Evolutionary conservation across 2,888 invertebrate species (phyloP).

Genomic region (Bibio marci): DNA sequence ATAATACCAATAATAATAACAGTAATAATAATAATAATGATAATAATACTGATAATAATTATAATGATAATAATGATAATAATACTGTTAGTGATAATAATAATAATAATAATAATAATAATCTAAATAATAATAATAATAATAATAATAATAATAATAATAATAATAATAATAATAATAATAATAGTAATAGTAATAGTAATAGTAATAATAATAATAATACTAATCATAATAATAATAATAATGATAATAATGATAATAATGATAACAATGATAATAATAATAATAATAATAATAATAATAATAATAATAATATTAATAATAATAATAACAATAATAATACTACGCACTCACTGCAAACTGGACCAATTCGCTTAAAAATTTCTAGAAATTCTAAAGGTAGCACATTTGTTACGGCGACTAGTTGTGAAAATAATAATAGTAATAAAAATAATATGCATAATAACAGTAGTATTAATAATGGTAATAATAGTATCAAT

Average conservation of each 20-base stretch:
- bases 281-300: conserved; percentile 14
- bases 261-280: conserved; percentile 37
- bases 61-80: conserved; percentile 38
- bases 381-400: conserved; percentile 66
- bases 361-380: conserved; percentile 70
- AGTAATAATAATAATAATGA: too few species aligned
- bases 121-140: conserved; percentile 17
- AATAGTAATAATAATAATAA: conserved; percentile 25
- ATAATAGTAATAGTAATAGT: too few species aligned
- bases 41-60: conserved; percentile 43
- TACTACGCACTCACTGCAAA: conserved; percentile 33
- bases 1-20: too few species aligned
- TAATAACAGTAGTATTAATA: neutral
- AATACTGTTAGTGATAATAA: conserved; percentile 28
- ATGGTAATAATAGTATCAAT: neutral
- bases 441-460: conserved; percentile 6
- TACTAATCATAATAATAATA: too few species aligned
- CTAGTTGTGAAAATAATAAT: conserved; percentile 11
- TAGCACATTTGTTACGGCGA: conserved; percentile 32
- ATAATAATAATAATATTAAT: conserved; percentile 16
- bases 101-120: conserved; percentile 11
- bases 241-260: conserved; percentile 28
- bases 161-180: too few species aligned
- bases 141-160: too few species aligned
- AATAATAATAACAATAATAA: conserved; percentile 37